Evolutionary conservation across 2,797 vertebrate species (phyloP).

Genomic region (Alfaro cultratus): DNA sequence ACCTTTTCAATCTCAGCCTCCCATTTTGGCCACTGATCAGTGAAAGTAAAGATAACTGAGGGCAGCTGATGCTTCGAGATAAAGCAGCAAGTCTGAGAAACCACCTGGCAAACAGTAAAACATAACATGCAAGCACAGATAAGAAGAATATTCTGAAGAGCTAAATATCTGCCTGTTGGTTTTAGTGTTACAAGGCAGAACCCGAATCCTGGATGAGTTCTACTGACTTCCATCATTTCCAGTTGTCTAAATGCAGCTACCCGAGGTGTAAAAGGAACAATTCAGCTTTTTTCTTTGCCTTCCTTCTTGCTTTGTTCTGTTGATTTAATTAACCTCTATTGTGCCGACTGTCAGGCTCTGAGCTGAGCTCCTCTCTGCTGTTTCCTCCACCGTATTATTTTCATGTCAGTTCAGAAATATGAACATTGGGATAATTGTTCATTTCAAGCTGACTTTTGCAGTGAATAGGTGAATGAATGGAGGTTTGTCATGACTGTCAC

Average conservation of each 20-base stretch:
- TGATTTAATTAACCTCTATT: not conserved
- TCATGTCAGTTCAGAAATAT: not conserved
- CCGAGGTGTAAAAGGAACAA: not conserved
- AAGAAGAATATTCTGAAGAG: not conserved
- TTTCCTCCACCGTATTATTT: not conserved
- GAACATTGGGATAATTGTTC: not conserved
- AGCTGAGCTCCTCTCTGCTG: no score
- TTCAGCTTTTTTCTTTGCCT: not conserved
- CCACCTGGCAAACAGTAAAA: not conserved
- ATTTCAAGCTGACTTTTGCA: not conserved
- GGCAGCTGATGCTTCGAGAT: not conserved
- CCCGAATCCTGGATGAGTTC: not conserved
- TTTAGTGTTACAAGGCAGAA: not conserved
- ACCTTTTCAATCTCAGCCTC: constrained; percentile 50
- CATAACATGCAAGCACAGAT: not conserved
- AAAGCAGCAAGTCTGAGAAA: not conserved
- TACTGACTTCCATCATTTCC: not conserved
- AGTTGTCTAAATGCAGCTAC: not conserved
- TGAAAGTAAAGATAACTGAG: not conserved
- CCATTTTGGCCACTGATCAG: constrained; percentile 31
- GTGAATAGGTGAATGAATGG: not conserved
- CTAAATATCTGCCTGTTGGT: not conserved
- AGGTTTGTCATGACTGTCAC: not conserved
- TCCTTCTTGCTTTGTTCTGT: not conserved
- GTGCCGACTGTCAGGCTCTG: no score